phyloP scores from a whole-genome alignment of 2,113 vertebrate genomes.

The Blennius ocellaris region DNA sequence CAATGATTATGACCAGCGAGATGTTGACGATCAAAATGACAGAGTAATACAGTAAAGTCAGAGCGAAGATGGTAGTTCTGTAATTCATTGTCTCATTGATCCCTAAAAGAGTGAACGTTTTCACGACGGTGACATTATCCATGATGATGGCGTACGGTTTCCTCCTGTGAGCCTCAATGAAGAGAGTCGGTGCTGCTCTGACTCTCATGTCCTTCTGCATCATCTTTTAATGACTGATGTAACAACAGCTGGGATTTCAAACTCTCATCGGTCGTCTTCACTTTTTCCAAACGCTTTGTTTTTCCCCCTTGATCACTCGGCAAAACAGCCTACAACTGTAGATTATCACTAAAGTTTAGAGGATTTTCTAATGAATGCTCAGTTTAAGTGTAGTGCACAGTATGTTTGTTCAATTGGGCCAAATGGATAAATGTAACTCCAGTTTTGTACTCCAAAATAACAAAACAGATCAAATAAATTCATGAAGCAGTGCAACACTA shows the following conservation, averaged over 20 bases:
- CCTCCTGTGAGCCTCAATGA: neutral
- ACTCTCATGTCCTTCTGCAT: neutral
- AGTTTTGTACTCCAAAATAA: too few species aligned
- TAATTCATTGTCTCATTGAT: constrained; percentile 45
- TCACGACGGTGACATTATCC: constrained; percentile 47
- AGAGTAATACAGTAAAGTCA: constrained; percentile 53
- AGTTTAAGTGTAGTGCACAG: too few species aligned
- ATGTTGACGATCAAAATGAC: constrained; percentile 48
- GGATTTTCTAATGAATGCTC: too few species aligned
- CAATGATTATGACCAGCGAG: constrained; percentile 37
- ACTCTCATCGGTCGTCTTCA: neutral
- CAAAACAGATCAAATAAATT: too few species aligned
- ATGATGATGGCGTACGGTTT: constrained; percentile 8
- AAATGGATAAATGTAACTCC: too few species aligned
- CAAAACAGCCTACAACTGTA: too few species aligned
- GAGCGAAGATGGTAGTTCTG: constrained; percentile 28
- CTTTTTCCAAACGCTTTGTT: too few species aligned
- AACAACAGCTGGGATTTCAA: neutral
- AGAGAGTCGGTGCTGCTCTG: neutral
- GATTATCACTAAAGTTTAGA: too few species aligned
- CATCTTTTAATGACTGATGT: neutral
- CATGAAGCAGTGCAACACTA: too few species aligned
- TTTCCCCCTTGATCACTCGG: too few species aligned
- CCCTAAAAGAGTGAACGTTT: constrained; percentile 34
- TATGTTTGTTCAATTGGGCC: too few species aligned